Base-by-base conservation (phyloP, 1,140 invertebrate genomes). In the Tetramorium simillimum region DNA sequence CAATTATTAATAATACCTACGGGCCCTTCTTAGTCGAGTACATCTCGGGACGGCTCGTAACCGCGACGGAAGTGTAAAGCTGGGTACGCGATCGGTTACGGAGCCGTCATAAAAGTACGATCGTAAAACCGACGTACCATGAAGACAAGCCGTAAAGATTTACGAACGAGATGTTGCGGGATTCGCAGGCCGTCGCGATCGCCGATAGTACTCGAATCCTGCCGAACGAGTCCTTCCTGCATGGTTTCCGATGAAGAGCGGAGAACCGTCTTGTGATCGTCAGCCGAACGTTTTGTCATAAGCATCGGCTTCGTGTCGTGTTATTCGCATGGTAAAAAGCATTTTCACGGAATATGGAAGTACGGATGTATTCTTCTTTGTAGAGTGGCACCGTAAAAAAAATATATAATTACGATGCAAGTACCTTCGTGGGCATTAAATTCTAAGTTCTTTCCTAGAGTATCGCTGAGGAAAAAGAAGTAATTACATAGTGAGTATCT, bases 91-190 rank as follows among this genome's bases (percentile, higher is more conserved):
- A 82, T 86, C 37, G 78, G 49, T 40, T 40, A 73, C 58, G 28
- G 77, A 80, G 87, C 86, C 78, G 86, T 90, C 87, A 90, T 92
- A 92, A 91, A 89, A 87, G 88, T 87, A 63, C 70, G 78, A 86
- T 89, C 85, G 86, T 86, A 91, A 92, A 93, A 91, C 86, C 91
- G 86, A 87, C 62, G 46, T 92, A 91, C 72, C 56, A 62, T 63
- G 86, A 77, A 91, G 89, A 90, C 85, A 90, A 81, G 76, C 82
- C 46, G 88, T 67, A 86, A 90, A 91, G 88, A 93, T 93, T 91
- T 86, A 91, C 90, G 75, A 76, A 85, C 76, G 76, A 73, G 81
- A 86, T 88, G 67, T 86, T 82, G 72, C 67, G 81, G 85, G 81
- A 86, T 82, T 89, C 85, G 70, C 63, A 77, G 70, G 78, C 75